Evolutionary conservation across 2,113 vertebrate genomes (phyloP), one percentile per base, ranked within the genome.

Genomic region (Brachypteracias leptosomus): DNA sequence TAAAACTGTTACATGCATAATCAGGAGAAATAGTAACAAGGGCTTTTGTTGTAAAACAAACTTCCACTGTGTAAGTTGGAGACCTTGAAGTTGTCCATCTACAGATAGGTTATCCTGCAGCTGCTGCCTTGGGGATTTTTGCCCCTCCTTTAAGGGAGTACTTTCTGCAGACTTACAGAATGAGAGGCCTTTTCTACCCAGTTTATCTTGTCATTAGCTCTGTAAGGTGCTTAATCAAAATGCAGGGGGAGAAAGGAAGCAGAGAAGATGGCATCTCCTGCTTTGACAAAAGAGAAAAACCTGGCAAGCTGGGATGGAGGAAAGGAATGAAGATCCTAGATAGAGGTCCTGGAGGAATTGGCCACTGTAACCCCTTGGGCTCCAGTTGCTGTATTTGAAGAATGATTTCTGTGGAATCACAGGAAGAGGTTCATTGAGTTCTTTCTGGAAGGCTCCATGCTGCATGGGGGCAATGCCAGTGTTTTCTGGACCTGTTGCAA

Each of bases 401-500:
- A 49, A 52, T 68, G 4, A 6, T 35, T 59, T 63, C 14, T 75
- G 0, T 2, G 4, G 54, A 61, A 57, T 61, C 7, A 7, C 1
- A 5, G 42, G n/a, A 40, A 68, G 19, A 33, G 7, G 9, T 26
- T 38, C n/a, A 19, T 16, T 22, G 38, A 46, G 38, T 19, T 78
- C 2, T 6, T 87, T 38, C 36, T 49, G 36, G 35, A 87, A 78
- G 17, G 65, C 4, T 66, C 25, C 0, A 0, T n/a, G 55, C n/a
- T 73, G 7, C 20, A 2, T 5, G 29, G 19, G 0, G 2, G 38
- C 3, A 74, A 62, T 58, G 22, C 2, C 26, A 17, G 18, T 44
- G 29, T 86, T 77, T 22, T 47, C 38, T 5, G 10, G 3, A 36
- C 20, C 22, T 77, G 1, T 24, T 29, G 51, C 22, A 26, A 24